Evolutionary conservation across 2,797 vertebrate species (phyloP), one percentile per base, ranked within the genome.

Genomic region (Malurus leucopterus): DNA sequence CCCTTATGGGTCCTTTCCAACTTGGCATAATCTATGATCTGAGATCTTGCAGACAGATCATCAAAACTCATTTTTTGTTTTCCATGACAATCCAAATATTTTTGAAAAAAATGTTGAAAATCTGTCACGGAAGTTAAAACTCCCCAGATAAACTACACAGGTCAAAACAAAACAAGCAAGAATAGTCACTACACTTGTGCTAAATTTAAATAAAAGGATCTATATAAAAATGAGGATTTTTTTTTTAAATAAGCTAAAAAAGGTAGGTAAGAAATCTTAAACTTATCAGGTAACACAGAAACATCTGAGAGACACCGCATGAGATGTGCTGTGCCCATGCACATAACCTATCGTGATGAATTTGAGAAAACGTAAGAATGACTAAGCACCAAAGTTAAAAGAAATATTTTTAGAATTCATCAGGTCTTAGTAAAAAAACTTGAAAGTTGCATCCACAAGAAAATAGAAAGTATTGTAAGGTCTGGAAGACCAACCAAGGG

Each of bases 271-370:
- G 30, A 38, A 1, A 78, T 49, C 32, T 64, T 70, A 62, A 69
- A 51, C 5, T 51, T 44, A 49, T 3, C 16, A 53, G 8, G 11
- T 57, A 46, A 34, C 15, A 36, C 4, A 59, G 7, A 86, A 11
- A 49, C 6, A 24, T n/a, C 41, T 71, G 34, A 68, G 20, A 30
- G 13, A 61, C 3, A 26, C 3, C 54, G 12, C 13, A 43, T 18
- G 6, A 24, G 44, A 74, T 67, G 6, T 2, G 1, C 18, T 58
- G 14, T 54, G 15, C 8, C 14, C 1, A 1, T 15, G 13, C 2
- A 7, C 4, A 55, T 21, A 20, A 15, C 2, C 3, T 49, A 5
- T 30, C 59, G 8, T 1, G 1, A 40, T 14, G 34, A 32, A 32
- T 46, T 58, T 51, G 15, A 59, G 50, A 53, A 59, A 65, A 82